A percentile compares a stretch with the other conserved stretches of the same genome.
phyloP scores from a whole-genome alignment of 2,888 invertebrate genomes.

The Dioctria rufipes region DNA sequence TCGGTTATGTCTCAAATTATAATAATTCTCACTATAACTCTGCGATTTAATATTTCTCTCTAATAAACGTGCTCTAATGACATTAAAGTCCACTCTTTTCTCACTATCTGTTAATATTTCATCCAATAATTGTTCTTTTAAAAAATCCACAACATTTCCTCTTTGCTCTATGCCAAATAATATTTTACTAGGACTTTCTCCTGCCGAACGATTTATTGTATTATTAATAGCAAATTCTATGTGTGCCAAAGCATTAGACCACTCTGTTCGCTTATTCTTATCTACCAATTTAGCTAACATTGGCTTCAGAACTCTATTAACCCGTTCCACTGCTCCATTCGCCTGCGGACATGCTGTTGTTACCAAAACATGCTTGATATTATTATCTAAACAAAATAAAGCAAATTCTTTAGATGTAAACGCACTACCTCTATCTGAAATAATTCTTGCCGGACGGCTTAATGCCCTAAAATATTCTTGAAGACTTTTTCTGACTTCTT shows the following conservation, averaged over 20 bases:
- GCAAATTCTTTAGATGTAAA: conserved; percentile 60
- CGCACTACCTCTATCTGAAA: conserved; percentile 59
- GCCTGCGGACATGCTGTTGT: conserved; percentile 60
- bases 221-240: conserved; percentile 63
- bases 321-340: conserved; percentile 61
- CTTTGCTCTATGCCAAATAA: conserved; percentile 63
- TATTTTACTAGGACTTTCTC: conserved; percentile 62
- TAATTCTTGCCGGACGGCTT: conserved; percentile 57
- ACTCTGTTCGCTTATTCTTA: conserved; percentile 11
- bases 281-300: conserved; percentile 58
- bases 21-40: not conserved
- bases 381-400: conserved; percentile 1
- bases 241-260: conserved; percentile 51
- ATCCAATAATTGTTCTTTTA: not conserved
- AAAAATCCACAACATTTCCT: conserved; percentile 47
- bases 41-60: not conserved
- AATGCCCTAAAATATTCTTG: conserved; percentile 60
- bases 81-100: not conserved
- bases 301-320: conserved; percentile 59
- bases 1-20: conserved; percentile 7
- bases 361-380: conserved; percentile 57
- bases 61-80: not conserved
- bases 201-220: conserved; percentile 60
- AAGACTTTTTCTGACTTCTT: conserved; percentile 62
- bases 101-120: not conserved